These are phyloP conservation scores for Microctenopoma steveboyesi DNA, from an alignment of 2,797 vertebrate species.

Conservation along the genomic window DNA sequence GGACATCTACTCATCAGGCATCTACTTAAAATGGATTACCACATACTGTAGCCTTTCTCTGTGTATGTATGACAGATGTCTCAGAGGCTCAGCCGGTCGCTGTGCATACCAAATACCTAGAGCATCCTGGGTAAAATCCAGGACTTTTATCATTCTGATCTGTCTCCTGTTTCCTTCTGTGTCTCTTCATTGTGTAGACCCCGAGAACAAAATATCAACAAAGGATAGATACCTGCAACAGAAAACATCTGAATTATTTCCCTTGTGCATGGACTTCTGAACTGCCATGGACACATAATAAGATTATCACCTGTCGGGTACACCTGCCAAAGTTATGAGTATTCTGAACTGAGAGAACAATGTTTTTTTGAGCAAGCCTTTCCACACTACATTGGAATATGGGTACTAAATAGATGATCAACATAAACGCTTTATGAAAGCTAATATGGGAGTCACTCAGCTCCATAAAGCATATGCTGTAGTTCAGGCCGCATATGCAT, in stretches of 20 bases:
- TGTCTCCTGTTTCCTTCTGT: slow-evolving; percentile 26
- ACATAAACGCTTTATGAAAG: background rate
- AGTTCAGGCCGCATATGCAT: too few species aligned
- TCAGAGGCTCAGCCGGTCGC: slow-evolving; percentile 39
- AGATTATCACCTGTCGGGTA: background rate
- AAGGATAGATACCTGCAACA: slow-evolving; percentile 16
- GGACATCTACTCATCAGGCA: slow-evolving; percentile 10
- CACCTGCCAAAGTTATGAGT: background rate
- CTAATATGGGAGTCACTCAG: background rate
- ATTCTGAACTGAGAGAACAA: background rate
- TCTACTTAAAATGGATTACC: slow-evolving; percentile 39
- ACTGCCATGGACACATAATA: slow-evolving; percentile 21
- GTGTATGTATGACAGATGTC: slow-evolving; percentile 39
- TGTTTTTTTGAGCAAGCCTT: background rate
- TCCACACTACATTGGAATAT: background rate
- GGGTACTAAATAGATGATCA: background rate
- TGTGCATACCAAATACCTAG: slow-evolving; percentile 58
- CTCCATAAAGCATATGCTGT: background rate
- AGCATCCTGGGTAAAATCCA: slow-evolving; percentile 25
- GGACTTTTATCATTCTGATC: slow-evolving; percentile 34
- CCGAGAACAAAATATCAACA: slow-evolving; percentile 33
- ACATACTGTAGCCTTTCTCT: slow-evolving; percentile 8
- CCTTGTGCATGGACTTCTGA: slow-evolving; percentile 9
- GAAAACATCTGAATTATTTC: slow-evolving; percentile 52
- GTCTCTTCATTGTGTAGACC: slow-evolving; percentile 23